phyloP scores from a whole-genome alignment of 2,888 invertebrate genomes.

The Xestia xanthographa region DNA sequence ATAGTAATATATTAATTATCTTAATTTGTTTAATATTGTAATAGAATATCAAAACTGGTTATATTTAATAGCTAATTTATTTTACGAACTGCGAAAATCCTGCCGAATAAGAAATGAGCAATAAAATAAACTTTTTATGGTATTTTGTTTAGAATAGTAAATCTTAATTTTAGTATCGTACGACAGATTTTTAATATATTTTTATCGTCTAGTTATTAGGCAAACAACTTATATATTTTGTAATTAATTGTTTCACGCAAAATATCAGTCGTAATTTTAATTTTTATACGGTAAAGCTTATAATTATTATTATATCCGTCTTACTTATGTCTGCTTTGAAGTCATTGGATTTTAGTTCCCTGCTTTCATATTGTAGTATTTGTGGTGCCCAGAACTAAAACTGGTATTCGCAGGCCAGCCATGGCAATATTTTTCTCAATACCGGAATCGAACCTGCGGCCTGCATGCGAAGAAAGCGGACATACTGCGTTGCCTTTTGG shows the following conservation, averaged over 20 bases:
- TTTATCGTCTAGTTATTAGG: neutral
- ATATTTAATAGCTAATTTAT: constrained; percentile 12
- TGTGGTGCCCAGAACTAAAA: neutral
- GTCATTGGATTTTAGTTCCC: neutral
- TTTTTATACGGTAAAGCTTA: neutral
- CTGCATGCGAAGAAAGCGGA: constrained; percentile 10
- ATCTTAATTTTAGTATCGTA: constrained; percentile 33
- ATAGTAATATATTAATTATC: too few relatives aligned
- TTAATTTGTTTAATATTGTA: neutral
- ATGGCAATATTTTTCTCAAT: neutral
- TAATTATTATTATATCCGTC: too few relatives aligned
- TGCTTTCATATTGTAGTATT: neutral
- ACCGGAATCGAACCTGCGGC: neutral
- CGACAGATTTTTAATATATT: neutral
- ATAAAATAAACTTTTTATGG: neutral
- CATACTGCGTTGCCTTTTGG: neutral
- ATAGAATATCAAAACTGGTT: constrained; percentile 12
- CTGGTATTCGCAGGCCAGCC: neutral
- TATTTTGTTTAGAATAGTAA: constrained; percentile 6
- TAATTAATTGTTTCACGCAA: neutral
- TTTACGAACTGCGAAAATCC: constrained; percentile 22
- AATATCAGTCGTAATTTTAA: neutral
- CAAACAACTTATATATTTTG: neutral
- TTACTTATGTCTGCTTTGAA: neutral
- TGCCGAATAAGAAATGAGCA: neutral